Base-by-base conservation (phyloP, 2,113 vertebrate species). In the Cryptotis parvus region DNA sequence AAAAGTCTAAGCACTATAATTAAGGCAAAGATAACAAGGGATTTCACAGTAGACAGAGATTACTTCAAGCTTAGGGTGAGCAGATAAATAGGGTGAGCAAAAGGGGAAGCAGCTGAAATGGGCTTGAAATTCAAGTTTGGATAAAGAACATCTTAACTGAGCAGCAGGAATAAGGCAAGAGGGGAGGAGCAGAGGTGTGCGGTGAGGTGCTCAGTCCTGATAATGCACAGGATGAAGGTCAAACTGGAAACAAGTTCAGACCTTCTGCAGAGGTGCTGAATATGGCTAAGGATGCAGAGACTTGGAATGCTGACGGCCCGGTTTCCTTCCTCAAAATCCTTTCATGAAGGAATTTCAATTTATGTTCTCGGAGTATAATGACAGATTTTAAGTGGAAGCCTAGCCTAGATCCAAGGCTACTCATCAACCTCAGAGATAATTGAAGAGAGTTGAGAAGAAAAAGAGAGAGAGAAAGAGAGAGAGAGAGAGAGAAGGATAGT, bases 11-110 rank as follows among this genome's bases (percentile, higher is more conserved):
- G 76, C 61, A 35, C 81, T 82, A 74, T 88, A 75, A 93, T 95
- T 90, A 93, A 82, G 89, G 55, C 65, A 90, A 91, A 88, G 79
- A 88, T 87, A 93, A 87, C 86, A 31, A 74, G 39, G 35, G 61
- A 94, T 80, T 90, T 92, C 75, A 52, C 65, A 65, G 66, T 37
- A 85, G 9, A 90, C 12, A 73, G 45, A 85, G 58, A 94, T 70
- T 77, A 87, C 49, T 83, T 78, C n/a, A 70, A 58, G 39, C 26
- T 87, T 29, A 39, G 4, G 4, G 65, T 87, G 14, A 92, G 70
- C 39, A 78, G 66, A 77, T 78, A 90, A 93, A 94, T 79, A n/a
- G n/a, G n/a, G 78, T 88, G 88, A n/a, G 77, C 74, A 81, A 55
- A 91, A 75, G 22, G 18, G 2, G 4, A 76, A 88, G 61, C 35